Percentiles rank a stretch among this genome's conserved stretches.
phyloP scores from a whole-genome alignment of 2,113 vertebrate species.

The Tangachromis dhanisi region DNA sequence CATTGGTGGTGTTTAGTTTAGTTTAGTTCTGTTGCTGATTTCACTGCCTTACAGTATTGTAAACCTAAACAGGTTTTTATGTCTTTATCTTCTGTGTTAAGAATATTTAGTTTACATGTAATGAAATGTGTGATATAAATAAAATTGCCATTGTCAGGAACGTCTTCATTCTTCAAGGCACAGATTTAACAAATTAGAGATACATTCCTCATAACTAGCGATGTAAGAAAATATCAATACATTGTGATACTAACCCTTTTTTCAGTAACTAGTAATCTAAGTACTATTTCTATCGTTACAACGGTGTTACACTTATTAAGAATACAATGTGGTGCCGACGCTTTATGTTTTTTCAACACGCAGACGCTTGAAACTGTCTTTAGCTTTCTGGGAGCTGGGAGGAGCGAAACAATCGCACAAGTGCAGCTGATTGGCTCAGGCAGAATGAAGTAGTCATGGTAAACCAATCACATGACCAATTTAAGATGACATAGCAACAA shows the following conservation, averaged over 20 bases:
- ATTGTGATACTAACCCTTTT: neutral
- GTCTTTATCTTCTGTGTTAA: fast-evolving
- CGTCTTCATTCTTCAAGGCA: neutral
- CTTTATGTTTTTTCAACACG: fast-evolving
- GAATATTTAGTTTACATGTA: neutral
- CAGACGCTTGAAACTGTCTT: fast-evolving
- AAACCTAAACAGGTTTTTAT: neutral
- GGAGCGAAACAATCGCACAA: fast-evolving
- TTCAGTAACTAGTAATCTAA: neutral
- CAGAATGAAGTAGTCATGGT: neutral
- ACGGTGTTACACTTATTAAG: neutral
- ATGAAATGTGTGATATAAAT: neutral
- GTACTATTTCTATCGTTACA: neutral
- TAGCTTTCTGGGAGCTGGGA: neutral
- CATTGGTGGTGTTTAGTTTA: no score
- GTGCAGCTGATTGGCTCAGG: neutral
- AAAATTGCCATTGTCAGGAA: fast-evolving
- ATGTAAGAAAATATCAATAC: neutral
- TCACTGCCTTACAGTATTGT: neutral
- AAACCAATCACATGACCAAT: neutral
- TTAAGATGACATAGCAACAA: neutral
- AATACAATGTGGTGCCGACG: fast-evolving
- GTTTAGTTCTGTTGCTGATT: neutral
- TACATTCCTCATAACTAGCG: neutral
- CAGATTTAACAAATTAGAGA: neutral